phyloP scores from a whole-genome alignment of 1,140 invertebrate genomes.

The Drosophila mauritiana region DNA sequence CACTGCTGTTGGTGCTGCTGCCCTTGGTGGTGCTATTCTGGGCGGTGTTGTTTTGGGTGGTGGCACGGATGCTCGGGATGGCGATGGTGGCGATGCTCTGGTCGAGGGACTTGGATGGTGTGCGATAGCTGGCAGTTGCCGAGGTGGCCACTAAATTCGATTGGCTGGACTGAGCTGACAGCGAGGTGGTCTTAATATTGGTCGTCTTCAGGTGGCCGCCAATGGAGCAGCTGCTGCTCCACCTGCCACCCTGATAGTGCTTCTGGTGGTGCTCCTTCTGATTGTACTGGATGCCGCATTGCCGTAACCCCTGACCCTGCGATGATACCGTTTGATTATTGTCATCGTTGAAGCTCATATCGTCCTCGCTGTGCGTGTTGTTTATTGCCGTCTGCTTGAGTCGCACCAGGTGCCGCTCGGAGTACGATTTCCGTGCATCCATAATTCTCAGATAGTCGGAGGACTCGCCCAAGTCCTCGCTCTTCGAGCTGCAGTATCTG shows the following conservation, averaged over 20 bases:
- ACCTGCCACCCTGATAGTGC: constrained; percentile 40
- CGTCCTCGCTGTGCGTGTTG: constrained; percentile 78
- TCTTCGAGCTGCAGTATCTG: constrained; percentile 80
- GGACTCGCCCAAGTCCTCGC: constrained; percentile 75
- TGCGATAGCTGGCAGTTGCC: constrained; percentile 61
- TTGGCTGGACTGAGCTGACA: constrained; percentile 79
- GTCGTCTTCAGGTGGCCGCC: constrained; percentile 77
- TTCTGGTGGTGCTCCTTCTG: constrained; percentile 45
- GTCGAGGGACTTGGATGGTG: constrained; percentile 70
- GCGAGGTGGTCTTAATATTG: constrained; percentile 83
- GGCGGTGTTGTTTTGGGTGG: constrained; percentile 32
- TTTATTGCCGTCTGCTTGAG: constrained; percentile 84
- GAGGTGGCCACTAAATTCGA: constrained; percentile 74
- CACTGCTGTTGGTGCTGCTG: constrained; percentile 35
- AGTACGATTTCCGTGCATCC: constrained; percentile 81
- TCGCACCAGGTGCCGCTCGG: constrained; percentile 77
- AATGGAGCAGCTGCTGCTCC: constrained; percentile 81
- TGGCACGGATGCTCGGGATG: constrained; percentile 41
- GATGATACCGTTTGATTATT: constrained; percentile 68
- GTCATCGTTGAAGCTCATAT: constrained; percentile 83
- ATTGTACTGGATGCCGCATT: constrained; percentile 30
- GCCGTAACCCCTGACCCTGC: constrained; percentile 19
- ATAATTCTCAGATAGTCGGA: constrained; percentile 77
- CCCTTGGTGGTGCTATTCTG: constrained; percentile 18
- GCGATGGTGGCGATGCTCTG: constrained; percentile 48